Evolutionary conservation across 2,113 vertebrate genomes (phyloP).

Genomic region (Casuarius casuarius): DNA sequence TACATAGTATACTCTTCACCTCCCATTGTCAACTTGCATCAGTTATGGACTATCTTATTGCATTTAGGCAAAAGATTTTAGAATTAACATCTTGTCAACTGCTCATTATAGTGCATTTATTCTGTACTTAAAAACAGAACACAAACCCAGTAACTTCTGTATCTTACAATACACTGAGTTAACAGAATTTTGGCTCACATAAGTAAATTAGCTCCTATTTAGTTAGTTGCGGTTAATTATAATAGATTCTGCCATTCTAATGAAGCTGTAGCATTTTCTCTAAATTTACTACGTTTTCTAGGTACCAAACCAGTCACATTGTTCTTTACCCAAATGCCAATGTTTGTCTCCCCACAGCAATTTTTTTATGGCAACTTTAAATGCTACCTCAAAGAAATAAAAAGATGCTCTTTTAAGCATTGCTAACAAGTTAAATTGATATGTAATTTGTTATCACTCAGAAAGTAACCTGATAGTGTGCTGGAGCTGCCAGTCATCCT

Average conservation of each 20-base stretch:
- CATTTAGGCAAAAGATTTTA: conserved; percentile 77
- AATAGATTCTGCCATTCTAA: conserved; percentile 98
- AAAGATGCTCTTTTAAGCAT: conserved; percentile 72
- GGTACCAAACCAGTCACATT: conserved; percentile 56
- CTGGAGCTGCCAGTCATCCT: conserved; percentile 67
- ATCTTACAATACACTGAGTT: conserved; percentile 70
- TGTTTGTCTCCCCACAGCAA: conserved; percentile 62
- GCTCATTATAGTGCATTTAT: conserved; percentile 74
- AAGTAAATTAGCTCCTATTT: conserved; percentile 71
- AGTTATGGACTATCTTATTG: conserved; percentile 75
- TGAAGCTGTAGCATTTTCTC: conserved; percentile 70
- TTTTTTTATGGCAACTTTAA: conserved; percentile 70
- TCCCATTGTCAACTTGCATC: conserved; percentile 99
- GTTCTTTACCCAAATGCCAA: conserved; percentile 70
- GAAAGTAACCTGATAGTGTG: conserved; percentile 38
- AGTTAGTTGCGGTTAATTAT: conserved; percentile 68
- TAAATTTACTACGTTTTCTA: conserved; percentile 67
- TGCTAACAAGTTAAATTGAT: conserved; percentile 67
- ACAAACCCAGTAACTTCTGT: conserved; percentile 64
- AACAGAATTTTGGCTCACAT: conserved; percentile 73
- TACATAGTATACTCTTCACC: conserved; percentile 67
- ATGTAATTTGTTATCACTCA: conserved; percentile 62
- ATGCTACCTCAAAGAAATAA: conserved; percentile 60
- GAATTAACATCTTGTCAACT: conserved; percentile 77
- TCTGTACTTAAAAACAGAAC: conserved; percentile 72